Conservation (phyloP, 2,888 invertebrate species). For the Smittia sp. region DNA sequence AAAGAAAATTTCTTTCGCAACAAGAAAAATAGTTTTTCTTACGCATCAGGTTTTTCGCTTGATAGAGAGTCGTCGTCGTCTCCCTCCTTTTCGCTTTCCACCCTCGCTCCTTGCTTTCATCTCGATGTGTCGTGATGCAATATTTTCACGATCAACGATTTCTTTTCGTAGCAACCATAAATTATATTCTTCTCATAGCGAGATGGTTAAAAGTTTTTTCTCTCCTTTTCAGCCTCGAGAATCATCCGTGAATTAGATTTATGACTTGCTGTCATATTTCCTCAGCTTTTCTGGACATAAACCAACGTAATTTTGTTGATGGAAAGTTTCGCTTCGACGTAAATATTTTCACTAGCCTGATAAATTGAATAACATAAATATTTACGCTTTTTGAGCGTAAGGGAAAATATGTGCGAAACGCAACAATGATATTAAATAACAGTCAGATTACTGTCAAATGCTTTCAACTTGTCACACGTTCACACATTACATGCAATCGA, state of each 20-base stretch:
- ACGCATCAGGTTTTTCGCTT: conserved; percentile 21
- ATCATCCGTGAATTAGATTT: conserved; percentile 2
- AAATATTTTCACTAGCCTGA: background rate
- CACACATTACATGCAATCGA: conserved; percentile 7
- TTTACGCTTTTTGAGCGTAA: background rate
- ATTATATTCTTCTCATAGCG: conserved; percentile 6
- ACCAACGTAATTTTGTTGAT: background rate
- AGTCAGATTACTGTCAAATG: conserved; percentile 39
- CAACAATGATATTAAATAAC: conserved; percentile 38
- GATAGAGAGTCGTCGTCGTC: background rate
- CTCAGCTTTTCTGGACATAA: background rate
- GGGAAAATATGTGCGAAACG: background rate
- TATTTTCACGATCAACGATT: conserved; percentile 19
- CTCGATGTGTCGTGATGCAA: background rate
- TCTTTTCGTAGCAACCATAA: conserved; percentile 4
- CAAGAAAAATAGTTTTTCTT: conserved; percentile 24
- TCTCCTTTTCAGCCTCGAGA: background rate
- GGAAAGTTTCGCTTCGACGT: background rate
- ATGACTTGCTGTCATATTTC: conserved; percentile 9
- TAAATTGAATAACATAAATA: conserved; percentile 37
- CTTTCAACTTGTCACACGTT: conserved; percentile 22
- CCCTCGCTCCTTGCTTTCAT: background rate
- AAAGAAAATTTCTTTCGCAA: background rate
- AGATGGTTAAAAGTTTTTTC: background rate
- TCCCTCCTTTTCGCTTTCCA: background rate